Evolutionary conservation across 1,140 invertebrate genomes (phyloP), one percentile per base, ranked within the genome.

Genomic region (Drosophila pseudoananassae): DNA sequence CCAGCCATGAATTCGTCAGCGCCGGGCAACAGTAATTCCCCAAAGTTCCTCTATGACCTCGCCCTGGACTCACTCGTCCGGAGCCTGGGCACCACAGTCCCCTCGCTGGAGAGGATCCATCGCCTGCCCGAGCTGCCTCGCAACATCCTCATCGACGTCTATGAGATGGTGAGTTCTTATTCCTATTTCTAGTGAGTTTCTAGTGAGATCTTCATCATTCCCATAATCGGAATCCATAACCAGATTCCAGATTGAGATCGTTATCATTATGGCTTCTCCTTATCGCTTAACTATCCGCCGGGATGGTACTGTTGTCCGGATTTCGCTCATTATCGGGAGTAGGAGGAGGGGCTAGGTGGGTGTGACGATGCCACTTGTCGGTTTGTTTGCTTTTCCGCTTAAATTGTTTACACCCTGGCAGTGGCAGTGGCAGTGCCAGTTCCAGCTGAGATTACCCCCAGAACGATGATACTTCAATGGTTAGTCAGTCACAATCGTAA

Each of bases 81-180:
- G 8, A 69, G 82, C 20, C 53, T 90, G 66, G 79, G 87, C 73
- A 85, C 72, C 47, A 78, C 60, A 49, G 81, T 90, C 38, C 29
- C 78, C 15, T 60, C 78, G 8, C 49, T 91, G 66, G 76, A 83
- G 9, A 73, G 76, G 49, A 88, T 91, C 29, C 60, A 66, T 43
- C 77, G 88, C n/a, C 52, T 91, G 59, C 76, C 81, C 8, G 85
- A 88, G 27, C 50, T 91, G 83, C 90, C 90, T 14, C 73, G 68
- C 15, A 83, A 78, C 57, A 50, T 91, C 14, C 84, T 91, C 50
- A 91, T 81, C 29, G 90, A 91, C 78, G 79, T 91, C 52, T 91
- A 91, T 54, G 83, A 83, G 43, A 56, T 73, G 80, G 90, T 91
- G 49, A 90, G 83, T 78, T 17, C 43, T 7, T n/a, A n/a, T n/a